Conservation (phyloP, 2,113 vertebrate species). For the Psophia crepitans region DNA sequence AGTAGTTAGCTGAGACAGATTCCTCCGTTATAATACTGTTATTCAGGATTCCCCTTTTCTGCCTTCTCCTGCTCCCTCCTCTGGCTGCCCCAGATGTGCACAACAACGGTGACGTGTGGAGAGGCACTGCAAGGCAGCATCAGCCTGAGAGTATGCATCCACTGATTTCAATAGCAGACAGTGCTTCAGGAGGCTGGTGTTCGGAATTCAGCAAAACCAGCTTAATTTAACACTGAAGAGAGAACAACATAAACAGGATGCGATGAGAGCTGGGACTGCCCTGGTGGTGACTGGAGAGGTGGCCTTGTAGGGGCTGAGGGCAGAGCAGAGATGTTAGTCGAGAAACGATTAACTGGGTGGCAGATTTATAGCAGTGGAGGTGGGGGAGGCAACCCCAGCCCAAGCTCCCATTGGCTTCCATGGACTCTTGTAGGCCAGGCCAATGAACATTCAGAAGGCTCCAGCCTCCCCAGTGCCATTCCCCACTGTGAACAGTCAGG, state of each 20-base stretch:
- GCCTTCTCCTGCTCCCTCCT: neutral
- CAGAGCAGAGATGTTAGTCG: conserved; percentile 18
- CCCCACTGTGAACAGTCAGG: conserved; percentile 43
- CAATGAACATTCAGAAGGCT: neutral
- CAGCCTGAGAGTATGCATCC: conserved; percentile 29
- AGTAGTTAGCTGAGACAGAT: neutral
- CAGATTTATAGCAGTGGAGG: conserved; percentile 10
- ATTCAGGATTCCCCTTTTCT: neutral
- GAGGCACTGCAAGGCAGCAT: conserved; percentile 1
- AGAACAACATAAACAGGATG: neutral
- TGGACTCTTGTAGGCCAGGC: neutral
- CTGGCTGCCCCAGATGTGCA: neutral
- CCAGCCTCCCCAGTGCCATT: conserved; percentile 7
- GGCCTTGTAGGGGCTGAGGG: conserved; percentile 34
- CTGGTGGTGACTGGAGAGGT: conserved; percentile 17
- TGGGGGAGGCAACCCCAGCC: conserved; percentile 23
- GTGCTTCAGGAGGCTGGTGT: neutral
- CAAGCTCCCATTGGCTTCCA: conserved; percentile 19
- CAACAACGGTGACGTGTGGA: neutral
- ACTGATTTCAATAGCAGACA: neutral
- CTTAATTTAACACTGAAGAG: conserved; percentile 30
- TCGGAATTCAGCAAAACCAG: neutral
- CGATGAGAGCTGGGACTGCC: conserved; percentile 9
- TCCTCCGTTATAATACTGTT: neutral
- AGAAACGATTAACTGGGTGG: conserved; percentile 24